phyloP scores from a whole-genome alignment of 2,888 invertebrate species.

The Dryococelus australis region DNA sequence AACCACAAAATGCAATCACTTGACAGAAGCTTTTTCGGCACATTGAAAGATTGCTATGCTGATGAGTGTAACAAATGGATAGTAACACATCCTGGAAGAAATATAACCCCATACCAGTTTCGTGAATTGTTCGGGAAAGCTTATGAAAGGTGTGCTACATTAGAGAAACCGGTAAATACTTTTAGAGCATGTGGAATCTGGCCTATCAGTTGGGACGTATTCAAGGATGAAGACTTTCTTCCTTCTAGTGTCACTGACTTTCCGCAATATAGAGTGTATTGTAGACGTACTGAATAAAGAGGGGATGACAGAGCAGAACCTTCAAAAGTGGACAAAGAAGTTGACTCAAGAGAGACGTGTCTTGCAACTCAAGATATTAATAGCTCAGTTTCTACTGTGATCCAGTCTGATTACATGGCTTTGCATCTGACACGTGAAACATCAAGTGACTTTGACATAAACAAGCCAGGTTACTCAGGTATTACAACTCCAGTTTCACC shows the following conservation, averaged over 20 bases:
- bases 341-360: no score
- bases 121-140: neutral
- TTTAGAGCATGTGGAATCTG: conserved; percentile 5
- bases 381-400: neutral
- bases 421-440: neutral
- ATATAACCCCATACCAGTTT: neutral
- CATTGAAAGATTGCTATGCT: neutral
- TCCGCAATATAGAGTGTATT: neutral
- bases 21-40: neutral
- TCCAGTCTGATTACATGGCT: neutral
- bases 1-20: neutral
- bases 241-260: conserved; percentile 1
- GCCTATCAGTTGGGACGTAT: neutral
- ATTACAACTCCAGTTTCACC: neutral
- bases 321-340: neutral
- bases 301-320: neutral
- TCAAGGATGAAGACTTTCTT: neutral
- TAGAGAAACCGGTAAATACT: neutral
- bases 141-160: neutral
- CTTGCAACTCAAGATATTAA: neutral
- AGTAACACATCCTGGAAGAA: neutral
- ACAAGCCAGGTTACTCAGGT: neutral
- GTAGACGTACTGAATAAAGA: neutral
- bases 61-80: neutral
- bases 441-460: neutral